Conservation (phyloP, 64 coral and sea anemone genomes). For the Orbicella faveolata region DNA sequence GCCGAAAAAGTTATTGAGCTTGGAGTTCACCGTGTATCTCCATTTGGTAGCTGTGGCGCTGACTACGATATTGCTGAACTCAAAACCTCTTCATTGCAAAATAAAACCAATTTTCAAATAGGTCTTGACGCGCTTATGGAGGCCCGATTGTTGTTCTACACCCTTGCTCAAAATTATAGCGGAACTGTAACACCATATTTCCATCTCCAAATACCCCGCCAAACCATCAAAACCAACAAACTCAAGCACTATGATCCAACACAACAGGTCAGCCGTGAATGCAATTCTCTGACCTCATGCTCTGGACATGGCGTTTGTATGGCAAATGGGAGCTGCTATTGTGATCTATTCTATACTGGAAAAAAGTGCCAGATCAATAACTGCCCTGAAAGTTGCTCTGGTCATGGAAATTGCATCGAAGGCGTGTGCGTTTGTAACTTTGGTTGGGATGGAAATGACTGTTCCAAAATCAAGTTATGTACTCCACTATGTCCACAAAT, state of each 20-base stretch:
- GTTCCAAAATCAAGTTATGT: slow-evolving; percentile 61
- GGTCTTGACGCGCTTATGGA: slow-evolving; percentile 36
- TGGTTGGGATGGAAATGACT: slow-evolving; percentile 70
- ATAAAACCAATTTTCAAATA: slow-evolving; percentile 24
- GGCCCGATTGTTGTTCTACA: neutral
- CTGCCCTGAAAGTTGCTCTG: slow-evolving; percentile 62
- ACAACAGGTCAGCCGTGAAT: neutral
- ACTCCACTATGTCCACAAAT: slow-evolving; percentile 47
- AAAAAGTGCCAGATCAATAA: slow-evolving; percentile 49
- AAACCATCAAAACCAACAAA: neutral
- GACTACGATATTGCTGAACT: slow-evolving; percentile 61
- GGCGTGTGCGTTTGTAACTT: slow-evolving; percentile 56
- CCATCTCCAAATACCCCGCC: slow-evolving; percentile 53
- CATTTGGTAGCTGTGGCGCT: neutral
- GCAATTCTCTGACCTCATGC: slow-evolving; percentile 39
- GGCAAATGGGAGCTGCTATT: slow-evolving; percentile 40
- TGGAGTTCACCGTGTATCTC: slow-evolving; percentile 39
- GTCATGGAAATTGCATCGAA: slow-evolving; percentile 55
- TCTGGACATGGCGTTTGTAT: slow-evolving; percentile 72
- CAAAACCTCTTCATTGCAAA: neutral
- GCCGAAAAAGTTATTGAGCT: slow-evolving; percentile 38
- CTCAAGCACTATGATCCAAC: neutral
- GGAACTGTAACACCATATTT: neutral
- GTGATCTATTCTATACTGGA: slow-evolving; percentile 55
- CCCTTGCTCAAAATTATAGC: slow-evolving; percentile 12